Base-by-base conservation (phyloP, 2,888 invertebrate genomes). In the Leptinotarsa juncta region DNA sequence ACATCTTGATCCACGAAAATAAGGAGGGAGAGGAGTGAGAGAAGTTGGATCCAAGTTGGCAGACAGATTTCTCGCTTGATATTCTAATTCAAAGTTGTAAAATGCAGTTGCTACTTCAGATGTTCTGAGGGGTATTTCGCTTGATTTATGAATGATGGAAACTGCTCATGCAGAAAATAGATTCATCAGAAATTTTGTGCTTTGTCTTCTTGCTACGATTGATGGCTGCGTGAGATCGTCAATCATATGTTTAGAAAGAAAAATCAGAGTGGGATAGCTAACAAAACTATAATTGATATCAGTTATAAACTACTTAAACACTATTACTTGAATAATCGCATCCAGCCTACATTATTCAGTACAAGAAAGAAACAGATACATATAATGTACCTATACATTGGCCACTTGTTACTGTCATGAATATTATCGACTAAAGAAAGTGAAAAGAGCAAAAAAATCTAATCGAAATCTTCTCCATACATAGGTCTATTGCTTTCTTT, bases 1-100 rank as follows among this genome's bases (percentile, higher is more conserved):
- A 81, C 81, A 78, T 80, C 81, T 82, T 81, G 82, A 83, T 82
- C 82, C 80, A 57, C 70, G 80, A 79, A 81, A 81, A 83, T 81
- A 81, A 80, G 80, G 80, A 79, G 77, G 77, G 73, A 78, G 78
- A 77, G 76, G 78, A 78, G 74, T 74, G 73, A 42, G 72, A 55
- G 67, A 79, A 80, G 68, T 82, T 76, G 55, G 71, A 78, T 76
- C 67, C 73, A 71, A 73, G 76, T 78, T 74, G 77, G 73, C 73
- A 74, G 75, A 72, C 72, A 80, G 80, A 81, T 82, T 81, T 81
- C 76, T 76, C 78, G 79, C 75, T 77, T 79, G 81, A 83, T 83
- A 81, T 81, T 81, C 80, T 82, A 82, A 82, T 83, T 81, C 81
- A 82, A 82, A 82, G 81, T 80, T 82, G 70, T 76, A 82, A 82